phyloP scores from a whole-genome alignment of 1,140 invertebrate genomes.

The Drosophila nigrodunni region DNA sequence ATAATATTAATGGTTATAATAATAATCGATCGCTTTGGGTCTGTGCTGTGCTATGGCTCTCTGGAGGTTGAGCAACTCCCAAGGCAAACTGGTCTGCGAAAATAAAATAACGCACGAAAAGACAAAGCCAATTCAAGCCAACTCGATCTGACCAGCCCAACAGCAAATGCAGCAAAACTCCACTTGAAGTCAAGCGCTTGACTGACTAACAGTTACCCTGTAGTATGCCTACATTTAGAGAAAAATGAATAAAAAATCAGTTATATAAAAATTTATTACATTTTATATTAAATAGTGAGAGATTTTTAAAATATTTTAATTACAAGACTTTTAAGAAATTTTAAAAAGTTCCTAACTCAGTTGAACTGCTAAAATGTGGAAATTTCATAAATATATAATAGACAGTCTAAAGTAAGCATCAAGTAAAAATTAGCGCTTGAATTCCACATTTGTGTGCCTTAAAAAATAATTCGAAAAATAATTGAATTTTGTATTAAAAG shows the following conservation, averaged over 20 bases:
- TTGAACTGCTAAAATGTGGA: neutral
- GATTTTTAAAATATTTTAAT: too few species aligned
- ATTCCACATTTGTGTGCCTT: neutral
- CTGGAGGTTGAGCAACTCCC: conserved; percentile 69
- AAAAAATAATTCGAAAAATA: neutral
- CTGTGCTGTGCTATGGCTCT: conserved; percentile 10
- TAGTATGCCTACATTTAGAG: too few species aligned
- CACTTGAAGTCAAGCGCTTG: conserved; percentile 1
- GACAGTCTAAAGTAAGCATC: neutral
- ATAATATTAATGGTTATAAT: conserved; percentile 38
- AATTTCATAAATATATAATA: neutral
- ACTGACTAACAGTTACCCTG: neutral
- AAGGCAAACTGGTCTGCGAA: conserved; percentile 73
- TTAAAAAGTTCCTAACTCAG: neutral
- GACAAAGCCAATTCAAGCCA: conserved; percentile 14
- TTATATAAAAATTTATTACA: too few species aligned
- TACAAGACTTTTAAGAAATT: neutral
- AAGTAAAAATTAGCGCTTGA: neutral
- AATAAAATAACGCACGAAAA: conserved; percentile 20
- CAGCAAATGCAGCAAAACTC: conserved; percentile 15
- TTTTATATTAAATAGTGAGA: too few species aligned
- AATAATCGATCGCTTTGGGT: conserved; percentile 63
- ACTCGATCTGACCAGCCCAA: neutral
- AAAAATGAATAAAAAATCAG: too few species aligned
- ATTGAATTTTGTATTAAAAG: neutral